A percentile compares a stretch with the other conserved stretches of the same genome.
These are phyloP conservation scores for Papilio aristodemus DNA, from an alignment of 1,140 invertebrate species.

Conservation along the genomic window DNA sequence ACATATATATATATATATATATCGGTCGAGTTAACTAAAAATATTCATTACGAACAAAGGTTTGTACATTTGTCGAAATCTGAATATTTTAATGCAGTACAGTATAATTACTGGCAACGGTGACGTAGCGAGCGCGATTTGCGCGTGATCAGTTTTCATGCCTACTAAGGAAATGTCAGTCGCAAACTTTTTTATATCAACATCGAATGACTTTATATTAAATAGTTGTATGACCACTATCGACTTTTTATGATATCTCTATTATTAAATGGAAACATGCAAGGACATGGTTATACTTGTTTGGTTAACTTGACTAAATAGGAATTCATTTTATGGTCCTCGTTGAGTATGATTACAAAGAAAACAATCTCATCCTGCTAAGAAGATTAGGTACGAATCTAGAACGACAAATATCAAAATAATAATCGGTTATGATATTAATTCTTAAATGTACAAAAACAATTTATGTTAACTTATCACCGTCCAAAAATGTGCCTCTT, in stretches of 20 bases:
- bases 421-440: too few relatives aligned
- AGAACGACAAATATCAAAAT: neutral
- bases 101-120: neutral
- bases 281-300: slow-evolving; percentile 17
- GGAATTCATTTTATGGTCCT: neutral
- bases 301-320: slow-evolving; percentile 3
- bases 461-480: too few relatives aligned
- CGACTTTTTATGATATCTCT: slow-evolving; percentile 14
- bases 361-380: neutral
- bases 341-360: neutral
- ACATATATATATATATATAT: too few relatives aligned
- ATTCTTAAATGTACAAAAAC: too few relatives aligned
- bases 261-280: slow-evolving; percentile 17
- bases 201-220: slow-evolving; percentile 1
- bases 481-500: too few relatives aligned
- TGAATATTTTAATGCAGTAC: neutral
- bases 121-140: slow-evolving; percentile 1
- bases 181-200: slow-evolving; percentile 20
- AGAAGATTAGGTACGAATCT: neutral
- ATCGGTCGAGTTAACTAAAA: too few relatives aligned
- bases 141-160: slow-evolving; percentile 21
- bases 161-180: slow-evolving; percentile 19
- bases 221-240: slow-evolving; percentile 22
- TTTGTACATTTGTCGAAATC: neutral
- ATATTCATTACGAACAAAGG: too few relatives aligned